These are phyloP conservation scores for Idaea dimidiata DNA, from an alignment of 2,888 invertebrate species.

Conservation along the genomic window DNA sequence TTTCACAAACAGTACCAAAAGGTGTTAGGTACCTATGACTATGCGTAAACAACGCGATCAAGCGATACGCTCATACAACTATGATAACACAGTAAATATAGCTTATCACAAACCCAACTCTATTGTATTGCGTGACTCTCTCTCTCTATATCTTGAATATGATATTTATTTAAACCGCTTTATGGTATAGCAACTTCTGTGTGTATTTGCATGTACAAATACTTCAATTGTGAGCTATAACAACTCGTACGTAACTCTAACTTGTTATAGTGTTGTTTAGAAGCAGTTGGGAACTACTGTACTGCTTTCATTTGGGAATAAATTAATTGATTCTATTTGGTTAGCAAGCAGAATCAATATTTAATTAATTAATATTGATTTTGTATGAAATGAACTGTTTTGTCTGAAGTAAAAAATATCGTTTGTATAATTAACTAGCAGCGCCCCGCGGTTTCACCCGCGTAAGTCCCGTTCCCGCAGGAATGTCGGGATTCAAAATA, in stretches of 20 bases:
- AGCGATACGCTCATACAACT: background rate
- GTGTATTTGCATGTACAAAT: constrained; percentile 6
- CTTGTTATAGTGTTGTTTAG: background rate
- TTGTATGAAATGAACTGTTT: too few species aligned
- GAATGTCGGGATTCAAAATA: too few species aligned
- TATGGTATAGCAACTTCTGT: constrained; percentile 12
- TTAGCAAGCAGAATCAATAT: too few species aligned
- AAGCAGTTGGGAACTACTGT: background rate
- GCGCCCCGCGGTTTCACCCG: too few species aligned
- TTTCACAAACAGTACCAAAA: background rate
- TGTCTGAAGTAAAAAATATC: too few species aligned
- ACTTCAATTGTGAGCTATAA: constrained; percentile 3
- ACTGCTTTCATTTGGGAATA: too few species aligned
- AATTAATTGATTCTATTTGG: too few species aligned
- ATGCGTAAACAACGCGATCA: background rate
- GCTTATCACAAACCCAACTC: constrained; percentile 1
- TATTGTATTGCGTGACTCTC: background rate
- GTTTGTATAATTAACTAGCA: too few species aligned
- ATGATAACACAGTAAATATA: background rate
- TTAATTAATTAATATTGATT: too few species aligned
- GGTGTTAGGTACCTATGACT: background rate
- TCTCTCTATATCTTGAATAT: background rate
- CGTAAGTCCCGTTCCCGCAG: too few species aligned
- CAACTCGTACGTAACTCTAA: background rate
- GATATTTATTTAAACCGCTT: background rate